Percentiles rank a stretch among this genome's conserved stretches.
Evolutionary conservation across 1,140 invertebrate genomes (phyloP).

Genomic region (Ostrea denselamellosa): DNA sequence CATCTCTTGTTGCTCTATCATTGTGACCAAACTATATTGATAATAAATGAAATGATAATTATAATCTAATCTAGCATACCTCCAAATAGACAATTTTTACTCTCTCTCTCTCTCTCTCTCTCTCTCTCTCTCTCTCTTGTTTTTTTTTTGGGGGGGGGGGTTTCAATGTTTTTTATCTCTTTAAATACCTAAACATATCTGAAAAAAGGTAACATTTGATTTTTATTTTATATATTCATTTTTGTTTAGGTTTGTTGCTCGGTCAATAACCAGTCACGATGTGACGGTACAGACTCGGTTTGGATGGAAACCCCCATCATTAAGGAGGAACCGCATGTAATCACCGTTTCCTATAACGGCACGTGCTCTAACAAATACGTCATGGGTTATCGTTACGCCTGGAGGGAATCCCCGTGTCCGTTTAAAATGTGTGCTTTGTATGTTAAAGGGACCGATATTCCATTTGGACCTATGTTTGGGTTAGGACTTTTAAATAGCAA

Average conservation of each 20-base stretch:
- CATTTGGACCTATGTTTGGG: slow-evolving; percentile 60
- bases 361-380: slow-evolving; percentile 51
- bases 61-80: too few relatives aligned
- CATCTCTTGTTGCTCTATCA: too few relatives aligned
- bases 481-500: slow-evolving; percentile 27
- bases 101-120: too few relatives aligned
- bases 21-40: too few relatives aligned
- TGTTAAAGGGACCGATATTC: slow-evolving; percentile 60
- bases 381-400: slow-evolving; percentile 73
- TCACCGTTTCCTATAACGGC: slow-evolving; percentile 56
- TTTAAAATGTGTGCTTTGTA: slow-evolving; percentile 72
- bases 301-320: slow-evolving; percentile 67
- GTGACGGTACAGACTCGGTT: slow-evolving; percentile 47
- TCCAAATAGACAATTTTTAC: too few relatives aligned
- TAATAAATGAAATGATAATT: too few relatives aligned
- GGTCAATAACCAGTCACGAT: slow-evolving; percentile 51
- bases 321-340: slow-evolving; percentile 47
- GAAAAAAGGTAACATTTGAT: too few relatives aligned
- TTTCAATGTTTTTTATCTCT: too few relatives aligned
- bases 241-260: slow-evolving; percentile 66
- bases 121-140: too few relatives aligned
- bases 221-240: neutral
- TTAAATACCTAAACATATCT: too few relatives aligned
- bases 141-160: too few relatives aligned
- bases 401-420: slow-evolving; percentile 71